A percentile compares a stretch with the other conserved stretches of the same genome.
Evolutionary conservation across 2,888 invertebrate genomes (phyloP).

Genomic region (Folsomia candida): DNA sequence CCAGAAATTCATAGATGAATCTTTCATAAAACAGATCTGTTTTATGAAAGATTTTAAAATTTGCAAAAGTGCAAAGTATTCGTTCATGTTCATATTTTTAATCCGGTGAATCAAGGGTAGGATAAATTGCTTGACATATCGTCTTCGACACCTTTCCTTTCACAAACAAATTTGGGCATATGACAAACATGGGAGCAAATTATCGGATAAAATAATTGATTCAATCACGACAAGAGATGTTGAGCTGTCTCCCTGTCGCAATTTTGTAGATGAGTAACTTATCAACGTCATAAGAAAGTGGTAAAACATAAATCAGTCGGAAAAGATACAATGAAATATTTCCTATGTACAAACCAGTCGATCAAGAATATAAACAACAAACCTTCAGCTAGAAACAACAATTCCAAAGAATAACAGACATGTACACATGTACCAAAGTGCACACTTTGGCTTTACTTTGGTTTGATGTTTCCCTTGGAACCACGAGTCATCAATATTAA

Average conservation of each 20-base stretch:
- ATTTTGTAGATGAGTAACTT: conserved; percentile 5
- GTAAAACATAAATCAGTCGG: conserved; percentile 7
- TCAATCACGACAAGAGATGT: neutral
- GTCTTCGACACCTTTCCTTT: no score
- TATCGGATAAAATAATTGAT: neutral
- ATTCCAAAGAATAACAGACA: no score
- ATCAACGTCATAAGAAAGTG: conserved; percentile 6
- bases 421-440: no score
- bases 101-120: no score
- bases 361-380: conserved; percentile 1
- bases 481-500: neutral
- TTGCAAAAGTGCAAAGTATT: no score
- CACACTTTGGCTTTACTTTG: neutral
- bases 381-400: neutral
- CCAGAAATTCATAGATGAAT: no score
- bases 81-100: no score
- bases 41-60: no score
- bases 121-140: no score
- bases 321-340: neutral
- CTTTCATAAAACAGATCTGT: no score
- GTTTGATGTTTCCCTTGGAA: neutral
- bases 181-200: neutral
- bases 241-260: neutral
- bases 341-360: neutral
- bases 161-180: neutral